Evolutionary conservation across 2,797 vertebrate species (phyloP).

Genomic region (Cygnus olor): DNA sequence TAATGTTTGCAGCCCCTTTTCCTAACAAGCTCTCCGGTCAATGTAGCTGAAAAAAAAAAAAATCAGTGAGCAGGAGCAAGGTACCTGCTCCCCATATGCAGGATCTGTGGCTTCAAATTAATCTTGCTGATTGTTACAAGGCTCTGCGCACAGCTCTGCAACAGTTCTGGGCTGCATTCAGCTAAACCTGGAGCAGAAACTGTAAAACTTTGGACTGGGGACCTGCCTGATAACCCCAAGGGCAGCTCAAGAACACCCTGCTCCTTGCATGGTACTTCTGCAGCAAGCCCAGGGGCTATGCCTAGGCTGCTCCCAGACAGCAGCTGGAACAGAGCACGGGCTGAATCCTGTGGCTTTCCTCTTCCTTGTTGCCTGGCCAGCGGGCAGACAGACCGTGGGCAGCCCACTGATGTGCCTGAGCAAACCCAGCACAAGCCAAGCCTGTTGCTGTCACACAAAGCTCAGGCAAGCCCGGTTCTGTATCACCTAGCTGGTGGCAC

Average conservation of each 20-base stretch:
- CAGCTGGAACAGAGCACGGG: neutral
- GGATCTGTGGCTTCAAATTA: neutral
- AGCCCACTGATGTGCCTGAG: rapidly evolving
- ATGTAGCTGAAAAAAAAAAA: neutral
- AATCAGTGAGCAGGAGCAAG: neutral
- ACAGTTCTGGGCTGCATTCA: neutral
- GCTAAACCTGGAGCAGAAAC: neutral
- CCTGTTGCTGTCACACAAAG: rapidly evolving
- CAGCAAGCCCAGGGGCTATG: neutral
- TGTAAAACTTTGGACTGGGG: neutral
- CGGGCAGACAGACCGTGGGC: neutral
- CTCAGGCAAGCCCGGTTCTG: neutral
- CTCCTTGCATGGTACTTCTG: neutral
- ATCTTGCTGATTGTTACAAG: neutral
- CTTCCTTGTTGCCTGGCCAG: neutral
- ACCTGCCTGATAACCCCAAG: neutral
- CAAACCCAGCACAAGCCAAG: neutral
- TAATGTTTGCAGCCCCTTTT: neutral
- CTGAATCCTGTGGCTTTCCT: neutral
- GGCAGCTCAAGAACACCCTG: neutral
- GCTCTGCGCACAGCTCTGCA: neutral
- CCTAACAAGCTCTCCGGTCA: neutral
- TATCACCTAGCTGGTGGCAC: neutral
- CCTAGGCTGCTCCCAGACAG: neutral
- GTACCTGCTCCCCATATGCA: neutral